phyloP scores from a whole-genome alignment of 2,797 vertebrate species.

The Naso thynnoides region DNA sequence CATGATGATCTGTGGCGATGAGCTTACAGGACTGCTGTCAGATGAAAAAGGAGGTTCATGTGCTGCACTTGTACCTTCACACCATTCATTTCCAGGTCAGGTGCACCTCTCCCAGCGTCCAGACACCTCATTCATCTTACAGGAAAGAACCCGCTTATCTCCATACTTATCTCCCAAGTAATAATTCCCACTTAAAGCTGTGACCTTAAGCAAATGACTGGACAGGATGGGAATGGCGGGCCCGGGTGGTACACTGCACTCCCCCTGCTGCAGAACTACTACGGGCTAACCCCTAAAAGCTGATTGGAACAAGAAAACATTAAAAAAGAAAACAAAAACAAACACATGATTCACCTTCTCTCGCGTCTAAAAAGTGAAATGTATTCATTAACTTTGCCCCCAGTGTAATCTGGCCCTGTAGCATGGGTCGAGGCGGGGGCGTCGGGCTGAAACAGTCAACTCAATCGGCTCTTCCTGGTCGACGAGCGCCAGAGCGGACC shows the following conservation, averaged over 20 bases:
- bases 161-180: conserved; percentile 80
- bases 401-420: conserved; percentile 20
- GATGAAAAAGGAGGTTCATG: conserved; percentile 58
- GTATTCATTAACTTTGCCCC: conserved; percentile 25
- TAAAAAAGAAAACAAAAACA: conserved; percentile 17
- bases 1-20: conserved; percentile 40
- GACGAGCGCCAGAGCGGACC: conserved; percentile 31
- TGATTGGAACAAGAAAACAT: conserved; percentile 10
- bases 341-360: conserved; percentile 12
- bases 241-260: conserved; percentile 61
- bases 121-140: conserved; percentile 83
- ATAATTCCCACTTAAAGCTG: conserved; percentile 84
- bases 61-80: conserved; percentile 73
- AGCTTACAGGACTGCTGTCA: conserved; percentile 17
- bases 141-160: conserved; percentile 77
- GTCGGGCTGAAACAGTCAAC: conserved; percentile 58
- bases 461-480: conserved; percentile 48
- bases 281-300: conserved; percentile 19
- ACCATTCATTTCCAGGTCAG: conserved; percentile 81
- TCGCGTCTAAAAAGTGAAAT: conserved; percentile 15
- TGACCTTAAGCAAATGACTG: conserved; percentile 72
- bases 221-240: conserved; percentile 60
- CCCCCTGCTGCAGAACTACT: conserved; percentile 42
- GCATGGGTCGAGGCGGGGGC: background rate
- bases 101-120: conserved; percentile 70